Base-by-base conservation (phyloP, 2,888 invertebrate species). In the Coelinius sp. region DNA sequence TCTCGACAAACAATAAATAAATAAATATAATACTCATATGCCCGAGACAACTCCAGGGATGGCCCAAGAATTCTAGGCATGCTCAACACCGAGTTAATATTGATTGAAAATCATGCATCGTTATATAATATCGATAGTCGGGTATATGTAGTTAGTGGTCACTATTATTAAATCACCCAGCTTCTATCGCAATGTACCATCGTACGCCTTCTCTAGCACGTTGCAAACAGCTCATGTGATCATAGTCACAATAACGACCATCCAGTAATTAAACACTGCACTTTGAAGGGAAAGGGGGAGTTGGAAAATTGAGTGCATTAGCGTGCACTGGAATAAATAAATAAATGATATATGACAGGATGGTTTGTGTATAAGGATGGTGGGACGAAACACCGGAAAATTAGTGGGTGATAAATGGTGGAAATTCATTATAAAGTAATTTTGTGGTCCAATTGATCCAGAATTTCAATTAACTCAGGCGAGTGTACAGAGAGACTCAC, bases 361-460 rank as follows among this genome's bases (percentile, higher is more conserved):
- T 52, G 6, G 24, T 52, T 12, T 52, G 5, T 22, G 22, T 17
- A n/a, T 44, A 12, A 24, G 27, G 1, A 27, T 25, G 35, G 31
- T 27, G 10, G 17, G 20, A 20, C 17, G 31, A 59, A 59, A 59
- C 10, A 2, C 31, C 20, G 10, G 59, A 35, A 59, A 59, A 59
- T 59, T 35, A 35, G 31, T 20, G 31, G n/a, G 59, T 31, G 25
- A 20, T 22, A 25, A 14, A 22, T 49, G 6, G 25, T n/a, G n/a
- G 53, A 24, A 53, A 53, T 53, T 53, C 53, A 25, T 53, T 53
- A 53, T 27, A 53, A n/a, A 53, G 14, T 53, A 25, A n/a, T 35
- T 31, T 59, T 59, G 59, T 31, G 59, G 59, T 59, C 12, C 59
- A 35, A 59, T 59, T 59, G 59, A 59, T 59, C 59, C 59, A 59